These are phyloP conservation scores for Plebejus anna DNA, from an alignment of 2,888 invertebrate species.

Conservation along the genomic window DNA sequence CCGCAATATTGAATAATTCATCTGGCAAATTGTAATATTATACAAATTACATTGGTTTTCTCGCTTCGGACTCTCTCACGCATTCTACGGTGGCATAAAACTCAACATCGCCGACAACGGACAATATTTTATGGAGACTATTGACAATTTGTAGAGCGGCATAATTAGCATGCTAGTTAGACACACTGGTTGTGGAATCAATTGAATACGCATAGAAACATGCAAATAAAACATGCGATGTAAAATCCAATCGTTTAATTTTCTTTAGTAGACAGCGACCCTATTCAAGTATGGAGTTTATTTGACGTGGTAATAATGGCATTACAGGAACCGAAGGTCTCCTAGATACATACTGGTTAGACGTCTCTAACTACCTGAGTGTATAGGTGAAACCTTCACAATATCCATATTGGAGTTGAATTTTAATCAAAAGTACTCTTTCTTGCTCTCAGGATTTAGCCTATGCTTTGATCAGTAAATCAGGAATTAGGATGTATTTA, in stretches of 20 bases:
- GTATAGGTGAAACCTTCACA: no score
- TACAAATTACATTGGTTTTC: conserved; percentile 67
- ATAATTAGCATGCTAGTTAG: conserved; percentile 19
- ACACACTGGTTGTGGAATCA: background rate
- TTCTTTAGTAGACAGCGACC: background rate
- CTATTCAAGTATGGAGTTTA: conserved; percentile 11
- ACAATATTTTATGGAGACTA: conserved; percentile 1
- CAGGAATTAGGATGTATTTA: no score
- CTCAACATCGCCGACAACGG: conserved; percentile 13
- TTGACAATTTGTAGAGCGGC: background rate
- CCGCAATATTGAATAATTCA: conserved; percentile 70
- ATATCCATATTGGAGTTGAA: no score
- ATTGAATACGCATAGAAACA: conserved; percentile 8
- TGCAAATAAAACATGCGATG: background rate
- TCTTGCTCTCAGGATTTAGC: no score
- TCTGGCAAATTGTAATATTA: conserved; percentile 71
- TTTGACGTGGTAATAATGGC: background rate
- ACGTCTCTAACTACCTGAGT: background rate
- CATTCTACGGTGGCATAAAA: conserved; percentile 23
- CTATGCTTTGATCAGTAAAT: no score
- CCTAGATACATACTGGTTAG: no score
- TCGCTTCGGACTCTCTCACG: conserved; percentile 50
- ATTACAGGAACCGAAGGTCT: background rate
- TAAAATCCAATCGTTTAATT: conserved; percentile 6
- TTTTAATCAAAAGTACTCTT: no score